These are phyloP conservation scores for Orbicella faveolata DNA, from an alignment of 64 coral and sea anemone species.

Conservation along the genomic window DNA sequence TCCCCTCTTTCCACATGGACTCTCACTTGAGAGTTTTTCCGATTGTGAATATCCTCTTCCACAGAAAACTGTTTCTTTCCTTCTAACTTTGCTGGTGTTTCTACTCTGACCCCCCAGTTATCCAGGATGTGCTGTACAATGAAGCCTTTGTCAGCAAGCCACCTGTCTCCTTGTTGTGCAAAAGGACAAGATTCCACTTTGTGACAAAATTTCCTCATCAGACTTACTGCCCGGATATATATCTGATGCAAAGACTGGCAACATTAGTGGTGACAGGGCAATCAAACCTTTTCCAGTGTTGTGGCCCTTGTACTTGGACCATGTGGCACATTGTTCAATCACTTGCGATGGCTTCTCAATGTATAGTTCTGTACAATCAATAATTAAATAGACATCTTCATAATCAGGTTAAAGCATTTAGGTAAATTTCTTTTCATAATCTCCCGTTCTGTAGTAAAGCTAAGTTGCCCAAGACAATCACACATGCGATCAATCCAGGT, in stretches of 20 bases:
- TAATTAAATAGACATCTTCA: slow-evolving; percentile 14
- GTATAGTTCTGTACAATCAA: neutral
- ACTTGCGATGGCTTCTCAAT: neutral
- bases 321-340: neutral
- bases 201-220: slow-evolving; percentile 49
- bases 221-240: slow-evolving; percentile 62
- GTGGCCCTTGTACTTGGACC: no score
- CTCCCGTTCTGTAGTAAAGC: slow-evolving; percentile 45
- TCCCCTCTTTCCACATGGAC: slow-evolving; percentile 41
- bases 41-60: slow-evolving; percentile 55
- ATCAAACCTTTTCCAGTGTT: neutral
- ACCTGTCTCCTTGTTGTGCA: slow-evolving; percentile 53
- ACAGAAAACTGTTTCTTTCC: slow-evolving; percentile 64
- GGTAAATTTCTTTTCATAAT: slow-evolving; percentile 50
- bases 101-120: slow-evolving; percentile 53
- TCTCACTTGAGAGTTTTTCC: slow-evolving; percentile 51
- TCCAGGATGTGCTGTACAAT: slow-evolving; percentile 72
- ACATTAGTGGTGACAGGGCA: neutral
- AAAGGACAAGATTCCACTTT: slow-evolving; percentile 54
- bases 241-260: neutral
- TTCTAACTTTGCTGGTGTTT: slow-evolving; percentile 61
- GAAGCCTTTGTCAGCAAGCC: slow-evolving; percentile 74
- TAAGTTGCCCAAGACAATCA: slow-evolving; percentile 59
- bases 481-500: slow-evolving; percentile 55
- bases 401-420: slow-evolving; percentile 50